These are phyloP conservation scores for Cephus pygmeus DNA, from an alignment of 2,888 invertebrate genomes.

Conservation along the genomic window DNA sequence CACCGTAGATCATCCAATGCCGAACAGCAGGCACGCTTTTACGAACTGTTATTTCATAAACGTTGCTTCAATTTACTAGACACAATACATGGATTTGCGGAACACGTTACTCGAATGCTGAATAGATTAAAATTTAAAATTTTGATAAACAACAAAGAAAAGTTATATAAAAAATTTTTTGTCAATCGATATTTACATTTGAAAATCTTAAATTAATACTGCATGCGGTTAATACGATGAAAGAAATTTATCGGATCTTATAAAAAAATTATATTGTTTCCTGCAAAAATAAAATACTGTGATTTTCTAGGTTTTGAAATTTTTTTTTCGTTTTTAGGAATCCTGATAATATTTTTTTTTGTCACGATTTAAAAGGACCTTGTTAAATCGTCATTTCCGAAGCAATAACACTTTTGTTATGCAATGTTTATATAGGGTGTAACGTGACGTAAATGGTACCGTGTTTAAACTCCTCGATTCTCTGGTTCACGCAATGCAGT, in stretches of 20 bases:
- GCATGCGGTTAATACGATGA: too few relatives aligned
- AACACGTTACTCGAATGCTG: neutral
- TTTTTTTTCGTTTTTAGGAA: too few relatives aligned
- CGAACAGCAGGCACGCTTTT: conserved; percentile 1
- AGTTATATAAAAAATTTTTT: neutral
- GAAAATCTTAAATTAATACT: too few relatives aligned
- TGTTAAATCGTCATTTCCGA: neutral
- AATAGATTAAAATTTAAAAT: neutral
- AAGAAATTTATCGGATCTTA: too few relatives aligned
- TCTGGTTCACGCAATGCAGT: neutral
- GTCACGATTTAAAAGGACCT: neutral
- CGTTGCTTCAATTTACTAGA: neutral
- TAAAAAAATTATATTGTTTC: too few relatives aligned
- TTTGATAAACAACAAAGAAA: too few relatives aligned
- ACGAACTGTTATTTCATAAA: conserved; percentile 2
- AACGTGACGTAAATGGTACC: neutral
- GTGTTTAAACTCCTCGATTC: neutral
- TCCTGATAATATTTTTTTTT: too few relatives aligned
- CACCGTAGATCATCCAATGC: neutral
- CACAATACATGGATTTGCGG: neutral
- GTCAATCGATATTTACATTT: too few relatives aligned
- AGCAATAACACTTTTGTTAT: neutral
- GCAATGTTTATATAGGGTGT: neutral
- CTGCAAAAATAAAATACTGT: too few relatives aligned
- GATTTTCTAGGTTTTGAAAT: rapidly evolving